Evolutionary conservation across 2,888 invertebrate species (phyloP), one percentile per base, ranked within the genome.

Genomic region (Euplagia quadripunctaria): DNA sequence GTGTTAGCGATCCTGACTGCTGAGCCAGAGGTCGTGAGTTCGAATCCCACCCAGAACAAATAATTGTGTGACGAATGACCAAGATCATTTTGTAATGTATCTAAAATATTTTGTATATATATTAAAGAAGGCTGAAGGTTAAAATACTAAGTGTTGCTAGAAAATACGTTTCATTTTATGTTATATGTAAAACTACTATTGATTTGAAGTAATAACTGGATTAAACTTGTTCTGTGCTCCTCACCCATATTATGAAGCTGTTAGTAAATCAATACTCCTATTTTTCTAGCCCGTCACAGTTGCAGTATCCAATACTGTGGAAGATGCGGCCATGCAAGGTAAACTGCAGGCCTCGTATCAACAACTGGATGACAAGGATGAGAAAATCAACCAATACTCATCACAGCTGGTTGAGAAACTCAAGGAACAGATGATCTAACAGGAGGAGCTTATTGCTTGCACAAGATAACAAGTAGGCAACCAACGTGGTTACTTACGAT

Each of bases 331-430:
- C 85, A 97, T 99, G 92, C 99, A 98, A 86, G 98, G 98, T 88
- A 99, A 99, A 93, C 96, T 99, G 74, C 99, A 99, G 90, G 96
- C 98, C 41, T 96, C 99, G 58, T 99, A 99, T 94, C 98, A 99
- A 90, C 99, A 99, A 93, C 96, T 99, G 89, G 99, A 99, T 89
- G 99, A 99, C 91, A 99, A 99, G 95, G 99, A 99, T 91, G 99
- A 99, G 92, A 99, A 99, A 94, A 99, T 99, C 90, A 99, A 99
- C 94, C 99, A 99, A 90, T n/a, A n/a, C 99, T 99, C 91, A n/a
- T 99, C 99, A 77, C 99, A 99, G 93, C 97, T 98, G 89, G 98
- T 99, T 42, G 99, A 99, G 95, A 99, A 99, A 91, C 97, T 99
- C 83, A 99, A 99, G 94, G 99, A 99, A 84, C 99, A 99, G 96